phyloP scores from a whole-genome alignment of 2,797 vertebrate species.

The Melanotaenia parkinsoni region DNA sequence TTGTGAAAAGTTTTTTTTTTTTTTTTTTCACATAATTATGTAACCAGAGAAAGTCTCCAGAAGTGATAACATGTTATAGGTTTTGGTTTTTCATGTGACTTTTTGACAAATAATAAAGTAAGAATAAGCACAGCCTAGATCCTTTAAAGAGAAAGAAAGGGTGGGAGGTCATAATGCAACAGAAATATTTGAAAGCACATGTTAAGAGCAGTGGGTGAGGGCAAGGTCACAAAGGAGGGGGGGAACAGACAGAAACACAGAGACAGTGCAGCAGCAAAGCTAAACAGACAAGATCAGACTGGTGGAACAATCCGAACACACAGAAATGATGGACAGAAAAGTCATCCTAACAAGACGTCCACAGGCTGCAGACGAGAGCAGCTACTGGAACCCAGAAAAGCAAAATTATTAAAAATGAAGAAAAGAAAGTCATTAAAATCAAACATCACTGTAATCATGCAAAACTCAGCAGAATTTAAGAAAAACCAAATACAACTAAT shows the following conservation, averaged over 20 bases:
- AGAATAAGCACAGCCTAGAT: slow-evolving; percentile 34
- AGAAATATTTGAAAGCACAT: slow-evolving; percentile 57
- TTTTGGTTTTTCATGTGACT: neutral
- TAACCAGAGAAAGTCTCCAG: no score
- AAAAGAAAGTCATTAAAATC: slow-evolving; percentile 2
- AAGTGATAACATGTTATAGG: no score
- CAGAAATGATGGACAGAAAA: slow-evolving; percentile 39
- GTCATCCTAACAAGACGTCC: slow-evolving; percentile 28
- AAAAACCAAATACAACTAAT: no score
- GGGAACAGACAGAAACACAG: slow-evolving; percentile 43
- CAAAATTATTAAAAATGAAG: slow-evolving; percentile 8
- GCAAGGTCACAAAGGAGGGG: slow-evolving; percentile 14
- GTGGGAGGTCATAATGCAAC: slow-evolving; percentile 48
- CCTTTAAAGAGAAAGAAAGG: slow-evolving; percentile 13
- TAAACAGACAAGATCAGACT: slow-evolving; percentile 57
- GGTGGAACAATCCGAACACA: slow-evolving; percentile 50
- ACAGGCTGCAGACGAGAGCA: slow-evolving; percentile 41
- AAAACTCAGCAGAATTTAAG: no score
- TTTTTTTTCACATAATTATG: neutral
- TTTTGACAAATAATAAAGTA: neutral
- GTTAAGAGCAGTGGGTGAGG: slow-evolving; percentile 47
- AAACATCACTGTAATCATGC: slow-evolving; percentile 5
- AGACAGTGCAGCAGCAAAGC: slow-evolving; percentile 38
- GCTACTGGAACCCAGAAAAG: slow-evolving; percentile 24
- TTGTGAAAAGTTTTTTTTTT: no score